Base-by-base conservation (phyloP, 2,797 vertebrate genomes). In the Artibeus jamaicensis region DNA sequence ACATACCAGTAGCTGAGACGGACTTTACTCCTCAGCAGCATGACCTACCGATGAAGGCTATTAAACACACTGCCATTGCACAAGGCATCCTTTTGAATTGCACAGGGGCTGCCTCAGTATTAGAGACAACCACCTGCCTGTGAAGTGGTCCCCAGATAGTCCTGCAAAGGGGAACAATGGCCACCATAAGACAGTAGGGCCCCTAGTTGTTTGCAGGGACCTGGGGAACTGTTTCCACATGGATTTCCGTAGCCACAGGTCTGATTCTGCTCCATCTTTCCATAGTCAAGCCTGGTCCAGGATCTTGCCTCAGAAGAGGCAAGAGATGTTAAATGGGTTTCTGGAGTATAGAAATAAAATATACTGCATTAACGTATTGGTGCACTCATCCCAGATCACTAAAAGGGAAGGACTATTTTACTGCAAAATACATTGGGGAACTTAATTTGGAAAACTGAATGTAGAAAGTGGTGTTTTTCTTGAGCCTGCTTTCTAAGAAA, bases 221-320 rank as follows among this genome's bases (percentile, higher is more conserved):
- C 32, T 6, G 0, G n/a, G 34, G 1, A 19, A 1, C 9, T 42
- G 32, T 14, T 42, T 34, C 21, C 26, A 9, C 10, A 21, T 5
- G 29, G 1, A 1, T 3, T 39, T n/a, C 37, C 59, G 16, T 2
- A 8, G 32, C 3, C 42, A 5, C 37, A 32, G 2, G 9, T 22
- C 34, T 16, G 26, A 34, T 6, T 79, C 6, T 19, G 29, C 10
- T 7, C 2, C 7, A 15, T 7, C 1, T 26, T 8, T 6, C 9
- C 2, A 3, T 2, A 3, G 6, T 12, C 81, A 57, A 32, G 0
- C 7, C 3, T 11, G 32, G 21, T 8, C 19, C 4, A 8, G 0
- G 4, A 37, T 18, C 32, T 11, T 67, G 9, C 15, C 9, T 46
- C 18, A 5, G 1, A 5, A 3, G 19, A 70, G 16, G 14, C 0